Percentiles rank a stretch among this genome's conserved stretches.
phyloP scores from a whole-genome alignment of 2,113 vertebrate species.

The Caloenas nicobarica region DNA sequence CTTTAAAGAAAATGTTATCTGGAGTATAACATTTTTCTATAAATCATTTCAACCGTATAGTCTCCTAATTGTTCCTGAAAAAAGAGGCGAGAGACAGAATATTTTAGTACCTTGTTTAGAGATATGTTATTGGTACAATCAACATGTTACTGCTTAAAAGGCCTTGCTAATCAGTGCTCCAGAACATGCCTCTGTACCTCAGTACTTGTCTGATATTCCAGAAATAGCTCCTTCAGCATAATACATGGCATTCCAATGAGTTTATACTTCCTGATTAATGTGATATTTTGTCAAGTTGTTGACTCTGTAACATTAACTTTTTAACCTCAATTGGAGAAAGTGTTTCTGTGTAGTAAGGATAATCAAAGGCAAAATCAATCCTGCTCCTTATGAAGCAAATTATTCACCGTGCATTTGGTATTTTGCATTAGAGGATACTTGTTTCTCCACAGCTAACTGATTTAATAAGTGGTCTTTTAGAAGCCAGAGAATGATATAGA shows the following conservation, averaged over 20 bases:
- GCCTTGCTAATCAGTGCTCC: constrained; percentile 20
- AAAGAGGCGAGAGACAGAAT: background rate
- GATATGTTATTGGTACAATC: background rate
- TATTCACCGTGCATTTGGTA: constrained; percentile 42
- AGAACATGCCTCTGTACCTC: background rate
- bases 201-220: background rate
- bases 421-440: constrained; percentile 62
- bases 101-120: background rate
- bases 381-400: constrained; percentile 38
- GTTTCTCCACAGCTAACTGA: constrained; percentile 42
- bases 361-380: constrained; percentile 73
- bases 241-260: constrained; percentile 48
- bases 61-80: background rate
- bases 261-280: constrained; percentile 58
- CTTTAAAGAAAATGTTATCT: background rate
- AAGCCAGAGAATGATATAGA: background rate
- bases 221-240: constrained; percentile 7
- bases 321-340: constrained; percentile 64
- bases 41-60: background rate
- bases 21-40: background rate
- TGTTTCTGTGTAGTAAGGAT: constrained; percentile 46
- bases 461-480: constrained; percentile 39
- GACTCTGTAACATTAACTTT: constrained; percentile 64
- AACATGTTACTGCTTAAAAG: background rate
- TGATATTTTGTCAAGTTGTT: constrained; percentile 60